A percentile compares a stretch with the other conserved stretches of the same genome.
phyloP scores from a whole-genome alignment of 2,113 vertebrate species.

The Takifugu bimaculatus region DNA sequence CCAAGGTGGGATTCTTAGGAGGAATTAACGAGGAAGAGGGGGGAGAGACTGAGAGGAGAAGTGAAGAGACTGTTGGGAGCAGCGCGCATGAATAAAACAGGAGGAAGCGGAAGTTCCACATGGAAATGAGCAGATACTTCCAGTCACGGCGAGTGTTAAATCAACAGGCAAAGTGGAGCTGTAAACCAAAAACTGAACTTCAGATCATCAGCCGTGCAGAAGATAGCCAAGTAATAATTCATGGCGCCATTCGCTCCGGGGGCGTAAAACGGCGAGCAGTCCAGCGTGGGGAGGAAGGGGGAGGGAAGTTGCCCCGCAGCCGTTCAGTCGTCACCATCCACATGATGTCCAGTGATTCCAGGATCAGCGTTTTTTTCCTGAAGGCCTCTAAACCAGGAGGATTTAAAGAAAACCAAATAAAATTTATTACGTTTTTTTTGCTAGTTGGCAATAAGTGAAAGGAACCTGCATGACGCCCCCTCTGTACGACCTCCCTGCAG shows the following conservation, averaged over 20 bases:
- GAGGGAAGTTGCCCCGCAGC: no score
- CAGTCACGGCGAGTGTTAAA: conserved; percentile 3
- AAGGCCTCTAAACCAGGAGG: no score
- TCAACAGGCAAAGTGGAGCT: conserved; percentile 13
- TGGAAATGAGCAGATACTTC: background rate
- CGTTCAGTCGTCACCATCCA: background rate
- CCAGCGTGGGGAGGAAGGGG: no score
- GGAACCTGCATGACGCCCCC: conserved; percentile 6
- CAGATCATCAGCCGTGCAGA: conserved; percentile 9
- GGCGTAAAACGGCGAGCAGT: no score
- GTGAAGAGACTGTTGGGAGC: conserved; percentile 3
- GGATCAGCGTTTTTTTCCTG: no score
- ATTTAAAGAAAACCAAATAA: no score
- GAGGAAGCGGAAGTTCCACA: background rate
- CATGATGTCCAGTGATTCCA: background rate
- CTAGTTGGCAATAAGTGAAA: conserved; percentile 5
- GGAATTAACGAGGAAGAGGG: conserved; percentile 21
- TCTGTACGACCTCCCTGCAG: background rate
- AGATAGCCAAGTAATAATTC: conserved; percentile 23
- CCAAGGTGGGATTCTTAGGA: background rate
- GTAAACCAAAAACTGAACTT: conserved; percentile 13
- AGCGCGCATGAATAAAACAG: conserved; percentile 11
- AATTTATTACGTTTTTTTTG: no score
- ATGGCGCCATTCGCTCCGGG: conserved; percentile 18
- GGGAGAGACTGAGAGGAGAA: conserved; percentile 5